These are phyloP conservation scores for Thermophis baileyi DNA, from an alignment of 2,113 vertebrate genomes.

Conservation along the genomic window DNA sequence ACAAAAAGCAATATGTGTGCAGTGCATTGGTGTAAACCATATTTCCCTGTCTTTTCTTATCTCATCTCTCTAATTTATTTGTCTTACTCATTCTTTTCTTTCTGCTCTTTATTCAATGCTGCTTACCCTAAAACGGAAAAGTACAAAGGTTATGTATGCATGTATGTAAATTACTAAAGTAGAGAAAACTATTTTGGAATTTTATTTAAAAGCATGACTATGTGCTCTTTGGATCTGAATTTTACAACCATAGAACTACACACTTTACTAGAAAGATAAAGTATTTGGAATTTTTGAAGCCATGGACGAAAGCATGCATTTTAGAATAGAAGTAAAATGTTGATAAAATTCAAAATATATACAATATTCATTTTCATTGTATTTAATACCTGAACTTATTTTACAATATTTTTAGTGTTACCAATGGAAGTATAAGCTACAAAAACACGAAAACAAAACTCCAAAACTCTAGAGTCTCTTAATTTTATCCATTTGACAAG, in stretches of 20 bases:
- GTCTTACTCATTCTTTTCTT: not conserved
- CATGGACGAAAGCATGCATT: not conserved
- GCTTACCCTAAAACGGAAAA: not conserved
- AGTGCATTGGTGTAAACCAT: not conserved
- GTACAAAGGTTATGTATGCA: not conserved
- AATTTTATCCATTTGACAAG: not conserved
- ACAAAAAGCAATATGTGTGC: not conserved
- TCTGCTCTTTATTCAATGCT: not conserved
- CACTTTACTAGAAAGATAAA: not conserved
- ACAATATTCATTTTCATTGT: not conserved
- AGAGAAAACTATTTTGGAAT: not conserved
- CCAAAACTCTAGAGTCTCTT: not conserved
- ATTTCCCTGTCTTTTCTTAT: not conserved
- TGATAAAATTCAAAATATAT: not conserved
- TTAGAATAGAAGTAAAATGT: not conserved
- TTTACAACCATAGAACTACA: not conserved
- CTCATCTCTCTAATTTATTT: not conserved
- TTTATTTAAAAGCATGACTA: not conserved
- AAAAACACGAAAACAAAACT: not conserved
- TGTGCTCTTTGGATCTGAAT: conserved; percentile 4
- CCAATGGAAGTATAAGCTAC: not conserved
- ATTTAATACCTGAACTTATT: not conserved
- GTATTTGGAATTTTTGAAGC: not conserved
- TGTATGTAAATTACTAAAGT: not conserved
- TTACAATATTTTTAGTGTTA: not conserved